Base-by-base conservation (phyloP, 2,797 vertebrate genomes). In the Paguma larvata region DNA sequence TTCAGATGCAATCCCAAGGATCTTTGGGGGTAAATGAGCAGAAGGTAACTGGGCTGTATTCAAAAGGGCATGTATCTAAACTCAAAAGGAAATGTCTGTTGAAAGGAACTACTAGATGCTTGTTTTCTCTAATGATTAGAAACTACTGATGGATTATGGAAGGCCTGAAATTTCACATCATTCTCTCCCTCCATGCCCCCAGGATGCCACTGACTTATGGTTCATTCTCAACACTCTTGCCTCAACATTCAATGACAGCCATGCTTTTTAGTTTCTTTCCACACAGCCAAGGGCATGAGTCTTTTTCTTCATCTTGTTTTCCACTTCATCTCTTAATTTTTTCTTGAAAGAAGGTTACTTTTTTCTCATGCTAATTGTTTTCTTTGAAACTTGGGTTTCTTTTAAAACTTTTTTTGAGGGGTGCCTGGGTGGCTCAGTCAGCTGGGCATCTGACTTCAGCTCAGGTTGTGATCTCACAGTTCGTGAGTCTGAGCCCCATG, bases 1-100 rank as follows among this genome's bases (percentile, higher is more conserved):
- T 92, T 90, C 56, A 83, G 62, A 79, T 56, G 38, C 25, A 93
- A 68, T 62, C 30, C 44, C 62, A 68, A 44, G 72, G 85, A 8
- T 79, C 63, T 46, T 65, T 88, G 56, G 25, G 25, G 32, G 51
- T 80, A 51, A 34, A 62, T 51, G 72, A 92, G 56, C 56, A 44
- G 46, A 86, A 78, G 85, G 15, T 65, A 41, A 62, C 44, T 51
- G 65, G n/a, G 73, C 38, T 62, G 0, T 75, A 85, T 85, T 90
- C 83, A 86, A 94, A 85, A 95, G 19, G 23, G 23, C 19, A 2
- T 34, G 27, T 56, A 75, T 72, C 46, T 67, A n/a, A 93, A 89
- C 44, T 72, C 67, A 85, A 44, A 80, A 90, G 44, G 62, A 96
- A 84, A 73, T 87, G n/a, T 41, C 72, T 96, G 18, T 70, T 38